Evolutionary conservation across 2,888 invertebrate species (phyloP).

Genomic region (Anoplius nigerrimus): DNA sequence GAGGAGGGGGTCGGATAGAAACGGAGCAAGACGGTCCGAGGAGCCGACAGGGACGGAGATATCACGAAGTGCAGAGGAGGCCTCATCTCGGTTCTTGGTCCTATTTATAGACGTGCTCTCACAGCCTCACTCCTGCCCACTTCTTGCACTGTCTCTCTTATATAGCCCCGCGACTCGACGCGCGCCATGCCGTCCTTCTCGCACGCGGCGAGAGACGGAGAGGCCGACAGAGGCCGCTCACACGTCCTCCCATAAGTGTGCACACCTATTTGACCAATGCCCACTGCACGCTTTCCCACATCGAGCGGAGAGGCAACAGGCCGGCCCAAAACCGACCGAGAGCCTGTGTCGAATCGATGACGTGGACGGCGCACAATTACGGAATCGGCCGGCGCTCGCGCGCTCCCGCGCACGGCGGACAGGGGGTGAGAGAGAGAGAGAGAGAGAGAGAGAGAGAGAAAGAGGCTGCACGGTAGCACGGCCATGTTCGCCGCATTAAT

Average conservation of each 20-base stretch:
- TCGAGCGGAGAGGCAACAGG: constrained; percentile 37
- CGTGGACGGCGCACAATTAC: constrained; percentile 23
- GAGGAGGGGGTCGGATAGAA: constrained; percentile 17
- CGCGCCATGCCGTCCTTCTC: constrained; percentile 2
- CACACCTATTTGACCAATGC: constrained; percentile 37
- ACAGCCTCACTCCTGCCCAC: constrained; percentile 72
- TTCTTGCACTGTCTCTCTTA: constrained; percentile 67
- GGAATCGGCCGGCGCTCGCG: constrained; percentile 8
- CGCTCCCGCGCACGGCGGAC: constrained; percentile 26
- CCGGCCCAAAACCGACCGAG: constrained; percentile 48
- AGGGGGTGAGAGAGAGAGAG: no score
- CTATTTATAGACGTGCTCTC: constrained; percentile 74
- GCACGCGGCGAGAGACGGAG: background rate
- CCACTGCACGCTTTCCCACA: constrained; percentile 43
- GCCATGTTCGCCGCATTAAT: constrained; percentile 10
- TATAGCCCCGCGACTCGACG: constrained; percentile 47
- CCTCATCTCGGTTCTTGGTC: constrained; percentile 70
- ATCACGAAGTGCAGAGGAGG: constrained; percentile 69
- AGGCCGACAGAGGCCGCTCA: no score
- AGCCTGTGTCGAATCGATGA: constrained; percentile 51
- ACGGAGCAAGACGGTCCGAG: constrained; percentile 11
- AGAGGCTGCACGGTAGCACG: constrained; percentile 15
- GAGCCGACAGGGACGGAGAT: constrained; percentile 40
- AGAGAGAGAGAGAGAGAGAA: no score
- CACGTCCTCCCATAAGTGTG: constrained; percentile 3